These are phyloP conservation scores for Geodia barretti DNA, from an alignment of 37 sponge, comb jelly and placozoan genomes.

Conservation along the genomic window DNA sequence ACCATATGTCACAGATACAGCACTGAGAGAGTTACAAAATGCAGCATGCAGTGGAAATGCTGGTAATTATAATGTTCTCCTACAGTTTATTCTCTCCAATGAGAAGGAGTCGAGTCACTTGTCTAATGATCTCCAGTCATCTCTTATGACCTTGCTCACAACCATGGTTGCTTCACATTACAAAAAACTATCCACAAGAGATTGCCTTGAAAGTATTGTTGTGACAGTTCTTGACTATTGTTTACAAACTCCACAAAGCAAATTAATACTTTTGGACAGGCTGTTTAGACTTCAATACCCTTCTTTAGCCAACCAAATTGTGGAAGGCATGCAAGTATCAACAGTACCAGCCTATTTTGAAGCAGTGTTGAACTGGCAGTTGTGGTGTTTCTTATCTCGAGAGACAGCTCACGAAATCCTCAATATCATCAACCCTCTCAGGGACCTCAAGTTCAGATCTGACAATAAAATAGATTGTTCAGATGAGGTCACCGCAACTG, in stretches of 20 bases:
- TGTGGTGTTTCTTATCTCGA: constrained; percentile 53
- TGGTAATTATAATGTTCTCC: constrained; percentile 4
- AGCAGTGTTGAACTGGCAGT: constrained; percentile 34
- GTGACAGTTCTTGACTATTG: background rate
- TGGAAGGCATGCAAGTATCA: constrained; percentile 8
- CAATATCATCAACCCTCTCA: background rate
- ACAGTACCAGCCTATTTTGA: constrained; percentile 34
- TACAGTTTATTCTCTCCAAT: constrained; percentile 15
- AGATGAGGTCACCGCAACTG: background rate
- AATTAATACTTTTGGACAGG: background rate
- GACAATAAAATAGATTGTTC: background rate
- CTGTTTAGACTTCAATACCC: constrained; percentile 14
- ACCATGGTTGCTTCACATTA: constrained; percentile 18
- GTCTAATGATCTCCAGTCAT: background rate
- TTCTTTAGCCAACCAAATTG: constrained; percentile 8
- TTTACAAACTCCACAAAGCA: constrained; percentile 3
- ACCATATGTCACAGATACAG: constrained; percentile 1
- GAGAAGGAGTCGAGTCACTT: background rate
- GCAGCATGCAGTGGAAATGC: constrained; percentile 29
- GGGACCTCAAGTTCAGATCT: no score
- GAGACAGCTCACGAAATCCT: constrained; percentile 10
- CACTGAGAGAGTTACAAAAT: constrained; percentile 1
- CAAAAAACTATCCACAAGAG: background rate
- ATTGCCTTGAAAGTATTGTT: constrained; percentile 29
- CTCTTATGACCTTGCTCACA: constrained; percentile 2